Evolutionary conservation across 2,797 vertebrate species (phyloP).

Genomic region (Astyanax mexicanus): DNA sequence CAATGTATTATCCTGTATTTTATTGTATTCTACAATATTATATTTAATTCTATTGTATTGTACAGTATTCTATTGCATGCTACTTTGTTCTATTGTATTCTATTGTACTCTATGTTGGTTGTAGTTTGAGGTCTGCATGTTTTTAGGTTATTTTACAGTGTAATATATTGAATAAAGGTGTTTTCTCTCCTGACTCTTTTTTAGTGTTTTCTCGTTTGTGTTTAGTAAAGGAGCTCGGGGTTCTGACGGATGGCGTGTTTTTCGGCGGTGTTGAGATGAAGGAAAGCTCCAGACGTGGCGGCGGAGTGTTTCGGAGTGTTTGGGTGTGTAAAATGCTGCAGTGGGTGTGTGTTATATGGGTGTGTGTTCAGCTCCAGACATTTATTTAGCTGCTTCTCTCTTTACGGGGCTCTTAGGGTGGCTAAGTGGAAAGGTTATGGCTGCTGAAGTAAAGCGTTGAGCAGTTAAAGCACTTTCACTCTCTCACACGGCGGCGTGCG

Average conservation of each 20-base stretch:
- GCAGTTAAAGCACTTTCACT: not conserved
- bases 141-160: too few species aligned
- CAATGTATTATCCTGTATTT: too few species aligned
- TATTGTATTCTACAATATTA: too few species aligned
- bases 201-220: too few species aligned
- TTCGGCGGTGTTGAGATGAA: not conserved
- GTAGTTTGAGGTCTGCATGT: too few species aligned
- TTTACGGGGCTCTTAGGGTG: not conserved
- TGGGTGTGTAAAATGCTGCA: not conserved
- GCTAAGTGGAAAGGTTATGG: not conserved
- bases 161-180: too few species aligned
- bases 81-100: too few species aligned
- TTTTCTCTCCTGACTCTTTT: not conserved
- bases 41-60: too few species aligned
- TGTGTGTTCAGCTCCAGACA: not conserved
- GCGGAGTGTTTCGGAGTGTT: not conserved
- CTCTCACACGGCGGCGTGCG: too few species aligned
- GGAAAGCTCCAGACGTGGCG: not conserved
- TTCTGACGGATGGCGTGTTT: constrained; percentile 19
- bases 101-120: too few species aligned
- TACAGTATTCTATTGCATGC: too few species aligned
- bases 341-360: not conserved
- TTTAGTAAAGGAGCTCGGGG: too few species aligned
- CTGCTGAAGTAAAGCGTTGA: not conserved
- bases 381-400: not conserved